Base-by-base conservation (phyloP, 2,888 invertebrate genomes). In the Empis stercorea region DNA sequence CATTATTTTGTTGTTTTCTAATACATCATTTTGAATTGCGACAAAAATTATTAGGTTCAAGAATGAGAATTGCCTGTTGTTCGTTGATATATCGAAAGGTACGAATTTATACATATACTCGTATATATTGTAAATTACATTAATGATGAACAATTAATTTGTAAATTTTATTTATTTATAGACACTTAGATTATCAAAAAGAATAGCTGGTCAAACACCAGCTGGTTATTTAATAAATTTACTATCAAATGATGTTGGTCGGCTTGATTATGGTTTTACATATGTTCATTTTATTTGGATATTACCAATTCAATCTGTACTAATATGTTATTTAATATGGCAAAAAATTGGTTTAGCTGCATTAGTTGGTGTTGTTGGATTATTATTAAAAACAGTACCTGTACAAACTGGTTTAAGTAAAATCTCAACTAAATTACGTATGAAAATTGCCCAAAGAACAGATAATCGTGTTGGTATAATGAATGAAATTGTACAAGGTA, bases 401-500 rank as follows among this genome's bases (percentile, higher is more conserved):
- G 74, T 91, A 30, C 91, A 95, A 73, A 84, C 66, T 13, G 65
- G 63, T 2, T 50, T 70, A 3, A 69, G 68, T 49, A 65, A 63
- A 45, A 48, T 70, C 23, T 60, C 66, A 2, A 68, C 70, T 2
- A 60, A 60, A 41, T 54, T 71, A 10, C 79, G 96, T 52, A 76
- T 80, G 63, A 79, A 80, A 60, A 89, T 89, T 1, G 94, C 95
- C 0, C 71, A 75, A 52, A 76, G 84, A 63, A 94, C 94, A 0
- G 96, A 96, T 67, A 84, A 85, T 57, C 76, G 96, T 52, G 87
- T 96, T 38, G 79, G 89, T 45, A 75, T 94, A 43, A 96, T 96
- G 92, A 91, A 87, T 63, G 96, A 97, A 75, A 83, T 96, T 56
- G 84, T 96, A 52, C 79, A 79, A 48, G 95, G 93, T 43, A 92